Base-by-base conservation (phyloP, 2,888 invertebrate genomes). In the Xylota segnis region DNA sequence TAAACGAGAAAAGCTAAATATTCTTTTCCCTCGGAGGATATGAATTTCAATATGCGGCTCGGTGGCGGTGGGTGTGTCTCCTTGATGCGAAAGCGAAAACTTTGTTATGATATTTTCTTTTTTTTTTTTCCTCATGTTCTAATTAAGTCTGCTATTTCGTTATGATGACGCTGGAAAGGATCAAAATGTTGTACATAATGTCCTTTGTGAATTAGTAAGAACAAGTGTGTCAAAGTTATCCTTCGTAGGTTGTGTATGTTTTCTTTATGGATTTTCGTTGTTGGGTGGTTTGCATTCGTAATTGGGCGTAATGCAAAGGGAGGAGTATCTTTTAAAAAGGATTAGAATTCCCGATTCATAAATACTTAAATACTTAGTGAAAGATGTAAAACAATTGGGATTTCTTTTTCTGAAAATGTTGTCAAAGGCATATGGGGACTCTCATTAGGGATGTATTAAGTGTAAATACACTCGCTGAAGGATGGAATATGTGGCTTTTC, bases 171-270 rank as follows among this genome's bases (percentile, higher is more conserved):
- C 18, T 7, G 7, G 16, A 9, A 7, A 50, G 50, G 23, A 23
- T 50, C 23, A 50, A 50, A 50, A 23, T 23, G 10, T 47, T 47
- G 18, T 18, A 47, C 40, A n/a, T 23, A 23, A 4, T 23, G 50
- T 50, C 50, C 50, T 23, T 50, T 50, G 50, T 23, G 50, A 50
- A 23, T 50, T 23, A 50, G 50, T 18, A 7, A 7, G 10, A 18
- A 23, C 10, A 16, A 50, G 7, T 5, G 14, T 43, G 14, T 43
- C 5, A 9, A 23, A 3, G 10, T 12, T 4, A 4, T 47, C 18
- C 10, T 23, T 18, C 5, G 50, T 10, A 47, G 9, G 9, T 18
- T 6, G 6, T 45, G 14, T 16, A 45, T 45, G 45, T 14, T 7
- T 47, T 16, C n/a, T 9, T 2, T 9, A 47, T 43, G 14, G 2